Evolutionary conservation across 2,113 vertebrate genomes (phyloP).

Genomic region (Hirundichthys speculiger): DNA sequence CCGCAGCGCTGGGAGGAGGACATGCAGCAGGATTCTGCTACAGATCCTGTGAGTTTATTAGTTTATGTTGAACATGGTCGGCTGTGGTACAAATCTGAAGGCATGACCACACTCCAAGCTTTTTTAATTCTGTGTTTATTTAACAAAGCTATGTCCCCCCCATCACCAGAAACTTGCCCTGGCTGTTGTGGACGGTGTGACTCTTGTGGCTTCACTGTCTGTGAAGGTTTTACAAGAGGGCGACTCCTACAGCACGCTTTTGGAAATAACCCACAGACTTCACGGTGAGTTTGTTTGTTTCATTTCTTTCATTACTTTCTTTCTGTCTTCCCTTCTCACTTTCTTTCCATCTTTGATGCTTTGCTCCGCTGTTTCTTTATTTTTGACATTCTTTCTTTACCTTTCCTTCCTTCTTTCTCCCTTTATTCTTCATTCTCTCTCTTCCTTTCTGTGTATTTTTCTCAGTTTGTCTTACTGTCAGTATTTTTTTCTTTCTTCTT

Average conservation of each 20-base stretch:
- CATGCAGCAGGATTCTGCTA: slow-evolving; percentile 79
- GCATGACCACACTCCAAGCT: not conserved
- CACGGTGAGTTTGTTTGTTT: slow-evolving; percentile 78
- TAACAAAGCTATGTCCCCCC: no score
- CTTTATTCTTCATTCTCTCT: no score
- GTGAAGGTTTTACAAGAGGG: slow-evolving; percentile 83
- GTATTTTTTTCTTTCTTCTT: no score
- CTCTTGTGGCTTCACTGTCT: slow-evolving; percentile 83
- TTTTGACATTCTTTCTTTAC: no score
- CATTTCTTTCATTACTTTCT: not conserved
- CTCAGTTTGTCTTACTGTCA: no score
- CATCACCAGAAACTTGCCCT: slow-evolving; percentile 78
- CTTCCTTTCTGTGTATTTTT: no score
- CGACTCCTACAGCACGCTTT: slow-evolving; percentile 80
- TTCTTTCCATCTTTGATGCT: not conserved
- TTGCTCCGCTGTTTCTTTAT: no score
- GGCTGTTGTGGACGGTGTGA: slow-evolving; percentile 84
- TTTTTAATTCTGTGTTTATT: not conserved
- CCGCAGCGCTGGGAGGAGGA: slow-evolving; percentile 82
- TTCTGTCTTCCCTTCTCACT: not conserved
- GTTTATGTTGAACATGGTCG: no score
- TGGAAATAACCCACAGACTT: slow-evolving; percentile 83
- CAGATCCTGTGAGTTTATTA: slow-evolving; percentile 79
- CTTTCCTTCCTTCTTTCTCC: no score
- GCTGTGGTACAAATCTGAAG: not conserved